phyloP scores from a whole-genome alignment of 2,888 invertebrate species.

The Panzeria rudis region DNA sequence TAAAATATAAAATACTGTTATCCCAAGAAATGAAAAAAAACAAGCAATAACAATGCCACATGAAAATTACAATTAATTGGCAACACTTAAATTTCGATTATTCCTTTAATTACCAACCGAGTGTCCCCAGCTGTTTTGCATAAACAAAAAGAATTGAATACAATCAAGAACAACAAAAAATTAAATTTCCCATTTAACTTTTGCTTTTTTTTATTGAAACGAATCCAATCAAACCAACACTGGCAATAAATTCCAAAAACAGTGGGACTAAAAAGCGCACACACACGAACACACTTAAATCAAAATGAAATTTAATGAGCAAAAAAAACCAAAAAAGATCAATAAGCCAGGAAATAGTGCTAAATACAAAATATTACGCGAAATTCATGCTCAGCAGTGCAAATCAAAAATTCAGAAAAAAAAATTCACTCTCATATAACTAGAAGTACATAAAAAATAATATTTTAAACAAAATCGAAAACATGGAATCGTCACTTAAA shows the following conservation, averaged over 20 bases:
- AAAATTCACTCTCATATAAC: neutral
- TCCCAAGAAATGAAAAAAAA: neutral
- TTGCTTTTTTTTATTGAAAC: slow-evolving; percentile 32
- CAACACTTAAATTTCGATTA: slow-evolving; percentile 72
- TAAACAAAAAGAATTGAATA: slow-evolving; percentile 67
- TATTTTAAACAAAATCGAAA: slow-evolving; percentile 61
- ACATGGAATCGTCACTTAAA: slow-evolving; percentile 72
- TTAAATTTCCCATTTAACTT: slow-evolving; percentile 26
- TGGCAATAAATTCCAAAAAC: slow-evolving; percentile 74
- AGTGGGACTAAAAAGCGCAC: slow-evolving; percentile 73
- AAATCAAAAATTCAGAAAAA: slow-evolving; percentile 33
- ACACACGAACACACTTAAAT: slow-evolving; percentile 40
- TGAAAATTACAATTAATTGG: slow-evolving; percentile 69
- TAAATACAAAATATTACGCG: slow-evolving; percentile 60
- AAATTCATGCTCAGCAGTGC: slow-evolving; percentile 32
- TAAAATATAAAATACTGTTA: neutral
- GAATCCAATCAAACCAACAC: slow-evolving; percentile 71
- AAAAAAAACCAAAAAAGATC: slow-evolving; percentile 16
- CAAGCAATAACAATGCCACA: slow-evolving; percentile 51
- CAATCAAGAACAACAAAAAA: slow-evolving; percentile 33
- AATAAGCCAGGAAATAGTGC: slow-evolving; percentile 47
- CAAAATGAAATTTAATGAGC: slow-evolving; percentile 23
- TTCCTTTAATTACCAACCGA: slow-evolving; percentile 73
- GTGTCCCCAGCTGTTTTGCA: slow-evolving; percentile 74
- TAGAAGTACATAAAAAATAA: neutral